phyloP scores from a whole-genome alignment of 2,113 vertebrate genomes.

The Ophthalmolycus amberensis region DNA sequence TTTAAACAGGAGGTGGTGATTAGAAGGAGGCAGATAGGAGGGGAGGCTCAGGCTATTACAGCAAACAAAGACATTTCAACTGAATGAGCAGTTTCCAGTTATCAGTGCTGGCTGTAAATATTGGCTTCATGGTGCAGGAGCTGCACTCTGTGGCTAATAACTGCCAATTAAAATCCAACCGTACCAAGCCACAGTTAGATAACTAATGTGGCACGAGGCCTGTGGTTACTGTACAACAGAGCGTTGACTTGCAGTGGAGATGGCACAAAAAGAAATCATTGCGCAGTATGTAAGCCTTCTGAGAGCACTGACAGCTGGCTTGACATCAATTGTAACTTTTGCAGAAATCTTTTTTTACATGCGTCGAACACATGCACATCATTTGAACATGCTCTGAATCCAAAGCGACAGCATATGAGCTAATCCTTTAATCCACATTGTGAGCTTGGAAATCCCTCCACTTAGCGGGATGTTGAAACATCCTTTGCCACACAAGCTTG shows the following conservation, averaged over 20 bases:
- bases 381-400: slow-evolving; percentile 8
- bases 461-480: slow-evolving; percentile 12
- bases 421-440: slow-evolving; percentile 45
- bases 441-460: slow-evolving; percentile 19
- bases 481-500: slow-evolving; percentile 10
- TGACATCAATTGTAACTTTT: background rate
- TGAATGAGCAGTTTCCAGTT: slow-evolving; percentile 46
- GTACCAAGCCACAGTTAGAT: slow-evolving; percentile 8
- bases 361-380: background rate
- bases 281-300: background rate
- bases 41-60: slow-evolving; percentile 27
- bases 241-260: background rate
- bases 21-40: slow-evolving; percentile 33
- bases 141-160: slow-evolving; percentile 47
- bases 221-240: background rate
- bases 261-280: background rate
- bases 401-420: slow-evolving; percentile 2
- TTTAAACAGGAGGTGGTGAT: slow-evolving; percentile 34
- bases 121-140: slow-evolving; percentile 22
- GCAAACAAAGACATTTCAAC: slow-evolving; percentile 44
- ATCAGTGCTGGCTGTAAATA: slow-evolving; percentile 50
- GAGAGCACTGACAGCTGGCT: slow-evolving; percentile 16
- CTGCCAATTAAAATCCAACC: slow-evolving; percentile 42
- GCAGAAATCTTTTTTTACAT: background rate
- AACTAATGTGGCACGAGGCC: slow-evolving; percentile 6